Percentiles rank a stretch among this genome's conserved stretches.
Conservation (phyloP, 2,113 vertebrate genomes). For the Oryzias celebensis region DNA sequence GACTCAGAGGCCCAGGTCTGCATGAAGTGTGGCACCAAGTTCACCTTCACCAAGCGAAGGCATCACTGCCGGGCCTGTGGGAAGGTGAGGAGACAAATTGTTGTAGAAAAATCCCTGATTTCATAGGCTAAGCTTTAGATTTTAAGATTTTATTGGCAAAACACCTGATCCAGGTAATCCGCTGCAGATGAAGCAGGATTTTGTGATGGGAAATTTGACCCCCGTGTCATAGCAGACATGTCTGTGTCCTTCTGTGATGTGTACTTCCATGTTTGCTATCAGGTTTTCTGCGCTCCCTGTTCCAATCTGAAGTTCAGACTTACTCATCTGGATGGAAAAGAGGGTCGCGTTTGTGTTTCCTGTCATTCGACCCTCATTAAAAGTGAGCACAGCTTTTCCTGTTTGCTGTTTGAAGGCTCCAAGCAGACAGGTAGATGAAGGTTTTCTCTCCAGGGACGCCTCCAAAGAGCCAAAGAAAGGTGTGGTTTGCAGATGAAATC, state of each 20-base stretch:
- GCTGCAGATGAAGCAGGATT: too few relatives aligned
- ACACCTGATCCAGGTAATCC: too few relatives aligned
- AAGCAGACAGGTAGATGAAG: background rate
- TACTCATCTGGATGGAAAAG: constrained; percentile 93
- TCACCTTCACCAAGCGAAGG: constrained; percentile 96
- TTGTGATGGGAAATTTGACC: too few relatives aligned
- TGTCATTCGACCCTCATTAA: constrained; percentile 93
- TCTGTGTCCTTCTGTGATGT: constrained; percentile 12
- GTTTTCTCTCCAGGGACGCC: constrained; percentile 63
- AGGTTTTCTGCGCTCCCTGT: constrained; percentile 95
- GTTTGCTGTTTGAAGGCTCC: background rate
- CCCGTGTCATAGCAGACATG: background rate
- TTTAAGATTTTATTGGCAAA: too few relatives aligned
- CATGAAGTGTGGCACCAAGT: constrained; percentile 96
- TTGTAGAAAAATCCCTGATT: background rate
- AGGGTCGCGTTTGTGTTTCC: constrained; percentile 94
- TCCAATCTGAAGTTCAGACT: constrained; percentile 93
- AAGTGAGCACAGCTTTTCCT: constrained; percentile 76
- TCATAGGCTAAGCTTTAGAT: background rate
- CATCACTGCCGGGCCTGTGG: constrained; percentile 98
- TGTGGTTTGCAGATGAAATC: constrained; percentile 97
- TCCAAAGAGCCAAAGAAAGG: constrained; percentile 88
- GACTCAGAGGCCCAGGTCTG: constrained; percentile 95
- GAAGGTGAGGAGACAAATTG: constrained; percentile 80
- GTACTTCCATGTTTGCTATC: constrained; percentile 32